Evolutionary conservation across 2,888 invertebrate species (phyloP).

Genomic region (Trichogramma evanescens): DNA sequence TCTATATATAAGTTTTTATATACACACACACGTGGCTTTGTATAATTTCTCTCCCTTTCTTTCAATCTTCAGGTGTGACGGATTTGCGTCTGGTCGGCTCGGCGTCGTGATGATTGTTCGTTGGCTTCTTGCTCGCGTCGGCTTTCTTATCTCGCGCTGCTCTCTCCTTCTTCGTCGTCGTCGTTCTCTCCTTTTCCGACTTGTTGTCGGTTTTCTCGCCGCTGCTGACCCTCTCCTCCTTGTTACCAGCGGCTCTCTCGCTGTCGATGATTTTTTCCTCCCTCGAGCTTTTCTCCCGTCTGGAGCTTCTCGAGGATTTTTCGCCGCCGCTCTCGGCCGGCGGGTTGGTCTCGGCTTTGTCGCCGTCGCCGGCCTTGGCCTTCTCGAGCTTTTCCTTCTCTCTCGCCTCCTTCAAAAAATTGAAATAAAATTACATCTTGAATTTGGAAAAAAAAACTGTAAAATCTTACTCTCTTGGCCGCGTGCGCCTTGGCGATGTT

Average conservation of each 20-base stretch:
- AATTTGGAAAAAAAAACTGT: background rate
- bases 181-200: background rate
- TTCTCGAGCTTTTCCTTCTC: slow-evolving; percentile 6
- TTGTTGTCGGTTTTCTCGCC: background rate
- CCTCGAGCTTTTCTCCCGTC: background rate
- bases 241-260: background rate
- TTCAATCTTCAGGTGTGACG: background rate
- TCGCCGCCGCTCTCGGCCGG: background rate
- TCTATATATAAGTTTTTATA: too few relatives aligned
- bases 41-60: background rate
- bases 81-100: background rate
- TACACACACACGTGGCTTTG: background rate
- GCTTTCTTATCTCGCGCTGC: background rate
- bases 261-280: background rate
- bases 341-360: background rate
- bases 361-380: background rate
- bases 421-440: background rate
- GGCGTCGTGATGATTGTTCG: too few relatives aligned
- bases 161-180: background rate
- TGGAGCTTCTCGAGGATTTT: background rate
- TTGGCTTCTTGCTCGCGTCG: background rate
- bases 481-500: slow-evolving; percentile 16
- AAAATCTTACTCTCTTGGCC: slow-evolving; percentile 8
- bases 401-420: slow-evolving; percentile 7
- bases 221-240: background rate